A percentile compares a stretch with the other conserved stretches of the same genome.
These are phyloP conservation scores for Venturia canescens DNA, from an alignment of 1,140 invertebrate species.

Conservation along the genomic window DNA sequence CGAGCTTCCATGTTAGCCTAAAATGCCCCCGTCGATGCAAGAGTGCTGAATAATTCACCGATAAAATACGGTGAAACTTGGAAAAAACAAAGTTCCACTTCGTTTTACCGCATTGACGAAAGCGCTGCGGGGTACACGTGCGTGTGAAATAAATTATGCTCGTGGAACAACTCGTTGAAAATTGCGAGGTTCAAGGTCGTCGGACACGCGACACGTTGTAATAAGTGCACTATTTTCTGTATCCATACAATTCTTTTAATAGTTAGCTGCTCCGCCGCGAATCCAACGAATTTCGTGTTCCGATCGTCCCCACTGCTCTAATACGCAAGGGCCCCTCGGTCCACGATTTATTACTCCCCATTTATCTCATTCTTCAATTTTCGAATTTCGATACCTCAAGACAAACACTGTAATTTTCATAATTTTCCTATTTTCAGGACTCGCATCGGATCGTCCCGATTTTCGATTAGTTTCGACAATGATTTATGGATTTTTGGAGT, in stretches of 20 bases:
- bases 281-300: neutral
- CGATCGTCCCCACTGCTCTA: neutral
- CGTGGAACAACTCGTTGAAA: neutral
- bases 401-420: no score
- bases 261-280: neutral
- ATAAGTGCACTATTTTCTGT: neutral
- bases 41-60: neutral
- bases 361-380: no score
- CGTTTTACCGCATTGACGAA: slow-evolving; percentile 1
- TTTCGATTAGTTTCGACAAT: no score
- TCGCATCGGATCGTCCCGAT: no score
- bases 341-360: no score
- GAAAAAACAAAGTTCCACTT: slow-evolving; percentile 11
- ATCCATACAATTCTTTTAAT: neutral
- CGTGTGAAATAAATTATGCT: slow-evolving; percentile 25
- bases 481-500: no score
- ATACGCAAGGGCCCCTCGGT: no score
- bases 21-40: neutral
- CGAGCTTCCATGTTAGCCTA: neutral
- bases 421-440: no score
- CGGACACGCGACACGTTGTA: slow-evolving; percentile 9
- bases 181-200: slow-evolving; percentile 25
- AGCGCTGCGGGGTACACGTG: slow-evolving; percentile 5
- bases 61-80: neutral
- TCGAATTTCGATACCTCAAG: no score